Evolutionary conservation across 2,113 vertebrate genomes (phyloP), one percentile per base, ranked within the genome.

Genomic region (Henicopernis longicauda): DNA sequence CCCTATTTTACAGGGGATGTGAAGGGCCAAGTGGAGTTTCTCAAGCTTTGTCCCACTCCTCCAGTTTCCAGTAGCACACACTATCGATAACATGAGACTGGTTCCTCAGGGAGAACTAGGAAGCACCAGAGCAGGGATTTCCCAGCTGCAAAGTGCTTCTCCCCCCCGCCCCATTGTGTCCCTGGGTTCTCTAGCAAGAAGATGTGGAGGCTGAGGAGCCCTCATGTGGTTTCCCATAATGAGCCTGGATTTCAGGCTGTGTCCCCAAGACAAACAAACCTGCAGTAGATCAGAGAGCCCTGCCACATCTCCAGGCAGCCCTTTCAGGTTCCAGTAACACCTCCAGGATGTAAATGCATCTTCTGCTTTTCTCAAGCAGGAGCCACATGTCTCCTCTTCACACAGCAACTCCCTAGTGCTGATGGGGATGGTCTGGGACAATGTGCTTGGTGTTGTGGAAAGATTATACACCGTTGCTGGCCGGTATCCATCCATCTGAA

Each of bases 161-260:
- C 1, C 7, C 3, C 26, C 6, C 19, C 3, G 0, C 1, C 8
- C 3, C 20, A 6, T 2, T 7, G 1, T 7, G 8, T 45, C 38
- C 32, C 19, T 42, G 27, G 4, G 10, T 13, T 94, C 42, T 66
- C 16, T 7, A 52, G 13, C 10, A 79, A 42, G 36, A 90, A 76
- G 58, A 27, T 9, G 6, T 40, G 27, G 42, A 86, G 44, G 27
- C 6, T 36, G 47, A 86, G 38, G 34, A 86, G 23, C 12, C 38
- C 34, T n/a, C 34, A 7, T 1, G 4, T 10, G 4, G 5, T 88
- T 62, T 65, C 54, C 50, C 22, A 61, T 26, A 77, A 40, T 3
- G 13, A 86, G 13, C 21, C 31, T 15, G 8, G 11, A 87, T 85
- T 90, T 79, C 61, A 82, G 70, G 14, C 40, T 77, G 21, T 38